Evolutionary conservation across 1,140 invertebrate genomes (phyloP).

Genomic region (Pseudoatta argentina): DNA sequence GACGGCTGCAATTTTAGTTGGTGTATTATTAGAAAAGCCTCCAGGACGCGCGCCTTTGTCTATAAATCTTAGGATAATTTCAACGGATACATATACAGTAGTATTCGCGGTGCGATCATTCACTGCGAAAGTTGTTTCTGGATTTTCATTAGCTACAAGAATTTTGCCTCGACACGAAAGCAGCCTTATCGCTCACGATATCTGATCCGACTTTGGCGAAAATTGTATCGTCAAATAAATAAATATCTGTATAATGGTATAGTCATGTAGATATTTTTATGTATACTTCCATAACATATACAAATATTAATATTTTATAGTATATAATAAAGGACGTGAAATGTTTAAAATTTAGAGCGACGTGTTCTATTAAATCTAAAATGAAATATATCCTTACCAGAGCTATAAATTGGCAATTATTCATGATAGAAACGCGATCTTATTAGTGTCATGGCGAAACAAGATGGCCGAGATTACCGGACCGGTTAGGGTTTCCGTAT

Average conservation of each 20-base stretch:
- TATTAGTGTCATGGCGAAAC: constrained; percentile 37
- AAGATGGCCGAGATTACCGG: constrained; percentile 36
- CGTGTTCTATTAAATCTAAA: not conserved
- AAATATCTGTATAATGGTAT: not conserved
- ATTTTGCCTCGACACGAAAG: constrained; percentile 33
- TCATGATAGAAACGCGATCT: constrained; percentile 40
- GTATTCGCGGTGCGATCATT: constrained; percentile 36
- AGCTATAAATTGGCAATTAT: constrained; percentile 46
- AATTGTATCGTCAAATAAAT: not conserved
- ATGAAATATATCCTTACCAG: not conserved
- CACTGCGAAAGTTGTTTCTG: constrained; percentile 45
- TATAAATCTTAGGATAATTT: constrained; percentile 60
- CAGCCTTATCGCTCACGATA: constrained; percentile 23
- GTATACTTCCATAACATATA: not conserved
- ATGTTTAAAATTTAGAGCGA: not conserved
- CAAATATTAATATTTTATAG: not conserved
- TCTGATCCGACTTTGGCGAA: not conserved
- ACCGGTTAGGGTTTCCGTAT: constrained; percentile 41
- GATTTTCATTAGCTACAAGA: constrained; percentile 51
- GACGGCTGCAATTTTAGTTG: constrained; percentile 53
- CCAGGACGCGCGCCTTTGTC: constrained; percentile 14
- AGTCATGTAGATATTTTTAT: not conserved
- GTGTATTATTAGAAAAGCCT: constrained; percentile 63
- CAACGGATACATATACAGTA: constrained; percentile 41
- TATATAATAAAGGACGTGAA: not conserved